These are phyloP conservation scores for Rattus norvegicus DNA, from an alignment of 2,113 vertebrate species.

Conservation along the genomic window GRCr8 NC_086019.1:133731001-133731500, in stretches of 20 bases:
- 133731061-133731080: slow-evolving; percentile 35
- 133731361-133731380: not conserved
- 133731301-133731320: not conserved
- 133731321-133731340: slow-evolving; percentile 42
- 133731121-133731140: not conserved
- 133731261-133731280: not conserved
- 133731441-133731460: slow-evolving; percentile 62
- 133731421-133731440: slow-evolving; percentile 24
- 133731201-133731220: not conserved
- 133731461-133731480: slow-evolving; percentile 68
- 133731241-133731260: not conserved
- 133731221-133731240: not conserved
- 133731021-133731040: slow-evolving; percentile 71
- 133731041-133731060: slow-evolving; percentile 2
- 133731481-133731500: slow-evolving; percentile 51
- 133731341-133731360: slow-evolving; percentile 13
- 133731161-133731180: not conserved
- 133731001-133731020: slow-evolving; percentile 62
- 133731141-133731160: slow-evolving; percentile 1
- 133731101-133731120: not conserved
- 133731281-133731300: slow-evolving; percentile 1
- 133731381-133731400: slow-evolving; percentile 20
- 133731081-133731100: slow-evolving; percentile 6
- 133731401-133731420: slow-evolving; percentile 12
- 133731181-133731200: not conserved